Conservation (phyloP, 2,888 invertebrate species). For the Pandemis corylana region DNA sequence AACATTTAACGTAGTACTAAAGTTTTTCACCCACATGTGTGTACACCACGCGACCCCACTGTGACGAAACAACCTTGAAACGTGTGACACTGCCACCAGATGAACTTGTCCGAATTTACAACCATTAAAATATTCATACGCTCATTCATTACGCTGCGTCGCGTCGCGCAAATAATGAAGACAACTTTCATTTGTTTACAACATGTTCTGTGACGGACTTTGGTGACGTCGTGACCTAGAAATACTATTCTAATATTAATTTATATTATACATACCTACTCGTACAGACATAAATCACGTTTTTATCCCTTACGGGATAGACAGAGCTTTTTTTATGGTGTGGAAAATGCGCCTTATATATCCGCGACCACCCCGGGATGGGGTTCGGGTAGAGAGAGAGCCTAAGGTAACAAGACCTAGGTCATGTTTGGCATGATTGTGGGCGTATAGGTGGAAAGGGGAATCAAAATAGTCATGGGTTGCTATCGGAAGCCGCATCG, state of each 20-base stretch:
- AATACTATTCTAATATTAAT: neutral
- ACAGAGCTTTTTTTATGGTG: too few relatives aligned
- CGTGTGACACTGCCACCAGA: conserved; percentile 30
- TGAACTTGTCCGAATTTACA: conserved; percentile 39
- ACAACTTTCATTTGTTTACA: conserved; percentile 36
- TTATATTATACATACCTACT: too few relatives aligned
- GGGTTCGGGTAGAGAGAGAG: too few relatives aligned
- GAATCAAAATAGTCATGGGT: too few relatives aligned
- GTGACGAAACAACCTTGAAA: conserved; percentile 35
- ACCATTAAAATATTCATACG: conserved; percentile 33
- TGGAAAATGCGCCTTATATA: too few relatives aligned
- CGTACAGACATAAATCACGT: too few relatives aligned
- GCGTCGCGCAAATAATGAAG: conserved; percentile 23
- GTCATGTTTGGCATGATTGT: too few relatives aligned
- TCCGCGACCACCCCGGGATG: too few relatives aligned
- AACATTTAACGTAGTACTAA: neutral
- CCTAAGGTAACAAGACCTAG: too few relatives aligned
- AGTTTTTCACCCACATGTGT: neutral
- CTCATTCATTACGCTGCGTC: conserved; percentile 25
- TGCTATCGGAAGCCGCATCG: too few relatives aligned
- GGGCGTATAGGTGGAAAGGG: too few relatives aligned
- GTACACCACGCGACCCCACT: conserved; percentile 17
- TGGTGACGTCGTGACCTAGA: conserved; percentile 12
- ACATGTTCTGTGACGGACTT: conserved; percentile 9
- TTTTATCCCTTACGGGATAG: too few relatives aligned